phyloP scores from a whole-genome alignment of 1,140 invertebrate species.

The Drosophila lowei region DNA sequence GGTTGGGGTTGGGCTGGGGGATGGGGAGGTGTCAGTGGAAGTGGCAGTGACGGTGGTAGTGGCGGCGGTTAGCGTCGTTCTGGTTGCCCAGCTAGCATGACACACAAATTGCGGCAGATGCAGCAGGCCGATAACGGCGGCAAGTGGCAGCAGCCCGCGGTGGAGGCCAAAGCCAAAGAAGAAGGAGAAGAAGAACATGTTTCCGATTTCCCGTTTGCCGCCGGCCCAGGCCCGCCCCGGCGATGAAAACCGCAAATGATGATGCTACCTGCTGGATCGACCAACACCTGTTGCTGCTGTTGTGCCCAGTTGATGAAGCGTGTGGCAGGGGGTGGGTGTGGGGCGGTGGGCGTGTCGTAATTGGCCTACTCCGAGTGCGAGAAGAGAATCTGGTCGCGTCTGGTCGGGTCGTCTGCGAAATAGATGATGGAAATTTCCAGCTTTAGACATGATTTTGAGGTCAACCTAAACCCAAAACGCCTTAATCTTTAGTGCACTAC shows the following conservation, averaged over 20 bases:
- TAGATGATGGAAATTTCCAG: constrained; percentile 12
- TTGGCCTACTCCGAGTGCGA: constrained; percentile 56
- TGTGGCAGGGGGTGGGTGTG: neutral
- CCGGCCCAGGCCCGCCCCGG: constrained; percentile 30
- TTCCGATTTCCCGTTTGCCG: constrained; percentile 75
- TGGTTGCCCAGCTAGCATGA: constrained; percentile 76
- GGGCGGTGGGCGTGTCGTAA: constrained; percentile 39
- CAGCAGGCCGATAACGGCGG: constrained; percentile 58
- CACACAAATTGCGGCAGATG: constrained; percentile 72
- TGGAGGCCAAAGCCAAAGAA: constrained; percentile 8
- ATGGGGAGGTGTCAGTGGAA: constrained; percentile 1
- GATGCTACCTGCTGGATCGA: constrained; percentile 46
- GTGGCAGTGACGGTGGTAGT: neutral
- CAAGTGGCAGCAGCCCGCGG: constrained; percentile 22
- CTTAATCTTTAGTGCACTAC: neutral
- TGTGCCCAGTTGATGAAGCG: constrained; percentile 7
- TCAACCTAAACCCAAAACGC: neutral
- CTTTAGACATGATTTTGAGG: constrained; percentile 14
- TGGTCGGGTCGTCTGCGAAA: constrained; percentile 28
- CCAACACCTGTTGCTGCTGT: constrained; percentile 45
- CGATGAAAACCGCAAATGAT: constrained; percentile 64
- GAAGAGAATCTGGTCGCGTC: constrained; percentile 11
- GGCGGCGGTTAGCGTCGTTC: constrained; percentile 48
- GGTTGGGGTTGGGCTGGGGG: neutral
- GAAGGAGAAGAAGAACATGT: constrained; percentile 68